Evolutionary conservation across 2,113 vertebrate genomes (phyloP).

Genomic region (Zootoca vivipara): DNA sequence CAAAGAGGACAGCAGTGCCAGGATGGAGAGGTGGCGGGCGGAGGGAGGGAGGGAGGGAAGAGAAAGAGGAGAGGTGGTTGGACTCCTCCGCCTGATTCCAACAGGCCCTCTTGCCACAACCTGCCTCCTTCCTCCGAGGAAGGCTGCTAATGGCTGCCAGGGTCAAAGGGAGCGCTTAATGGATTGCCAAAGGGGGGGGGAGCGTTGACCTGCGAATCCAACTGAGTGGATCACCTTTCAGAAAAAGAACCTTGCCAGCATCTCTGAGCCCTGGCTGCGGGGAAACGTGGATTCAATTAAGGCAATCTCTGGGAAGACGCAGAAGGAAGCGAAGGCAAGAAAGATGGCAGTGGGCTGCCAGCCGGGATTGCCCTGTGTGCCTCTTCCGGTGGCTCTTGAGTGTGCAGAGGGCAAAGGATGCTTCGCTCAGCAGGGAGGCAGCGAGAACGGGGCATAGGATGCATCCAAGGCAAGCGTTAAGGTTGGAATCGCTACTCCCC

Average conservation of each 20-base stretch:
- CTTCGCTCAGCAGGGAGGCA: background rate
- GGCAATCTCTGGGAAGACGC: background rate
- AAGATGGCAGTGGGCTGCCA: background rate
- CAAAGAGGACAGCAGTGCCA: background rate
- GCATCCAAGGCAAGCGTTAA: no score
- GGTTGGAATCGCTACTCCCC: no score
- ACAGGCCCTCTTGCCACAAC: background rate
- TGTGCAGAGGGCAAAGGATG: background rate
- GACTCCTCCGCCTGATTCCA: background rate
- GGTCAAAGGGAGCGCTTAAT: slow-evolving; percentile 37
- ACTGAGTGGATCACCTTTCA: slow-evolving; percentile 11
- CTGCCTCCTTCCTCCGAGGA: background rate
- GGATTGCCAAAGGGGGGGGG: background rate
- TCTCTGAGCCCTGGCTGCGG: background rate
- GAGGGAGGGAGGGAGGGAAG: background rate
- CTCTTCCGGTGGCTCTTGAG: background rate
- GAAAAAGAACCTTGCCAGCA: background rate
- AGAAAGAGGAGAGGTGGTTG: background rate
- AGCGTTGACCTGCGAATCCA: background rate
- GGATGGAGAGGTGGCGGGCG: background rate
- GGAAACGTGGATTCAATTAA: slow-evolving; percentile 1
- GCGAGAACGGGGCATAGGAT: background rate
- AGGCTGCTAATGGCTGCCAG: slow-evolving; percentile 7
- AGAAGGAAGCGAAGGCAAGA: background rate
- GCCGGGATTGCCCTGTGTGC: background rate